Evolutionary conservation across 2,113 vertebrate genomes (phyloP).

Genomic region (Motacilla alba): DNA sequence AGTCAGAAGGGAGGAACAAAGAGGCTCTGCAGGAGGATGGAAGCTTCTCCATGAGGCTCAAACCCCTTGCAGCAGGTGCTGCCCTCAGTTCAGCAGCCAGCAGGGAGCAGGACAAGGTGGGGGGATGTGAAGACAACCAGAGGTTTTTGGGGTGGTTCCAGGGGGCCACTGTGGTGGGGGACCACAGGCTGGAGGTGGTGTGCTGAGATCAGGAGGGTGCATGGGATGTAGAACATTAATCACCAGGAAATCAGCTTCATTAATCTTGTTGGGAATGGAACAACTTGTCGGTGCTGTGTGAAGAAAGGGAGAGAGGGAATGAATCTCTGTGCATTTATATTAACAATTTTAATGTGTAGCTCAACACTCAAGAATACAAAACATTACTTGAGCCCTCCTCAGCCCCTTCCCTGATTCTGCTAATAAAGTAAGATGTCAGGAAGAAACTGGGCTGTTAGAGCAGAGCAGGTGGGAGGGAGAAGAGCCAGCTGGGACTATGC

Average conservation of each 20-base stretch:
- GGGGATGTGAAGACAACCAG: not conserved
- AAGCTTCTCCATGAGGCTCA: rapidly evolving
- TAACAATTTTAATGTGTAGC: not conserved
- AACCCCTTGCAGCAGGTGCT: not conserved
- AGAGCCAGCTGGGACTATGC: not conserved
- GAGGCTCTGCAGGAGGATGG: not conserved
- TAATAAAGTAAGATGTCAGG: not conserved
- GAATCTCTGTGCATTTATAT: not conserved
- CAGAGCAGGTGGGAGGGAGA: not conserved
- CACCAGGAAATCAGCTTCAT: not conserved
- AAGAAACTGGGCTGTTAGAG: not conserved
- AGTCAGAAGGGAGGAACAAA: rapidly evolving
- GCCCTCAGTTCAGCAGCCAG: not conserved
- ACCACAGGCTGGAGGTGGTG: not conserved
- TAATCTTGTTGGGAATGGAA: not conserved
- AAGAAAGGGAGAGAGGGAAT: not conserved
- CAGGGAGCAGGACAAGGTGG: not conserved
- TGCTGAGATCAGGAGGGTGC: rapidly evolving
- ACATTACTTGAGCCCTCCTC: not conserved
- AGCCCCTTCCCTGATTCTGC: not conserved
- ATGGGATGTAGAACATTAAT: not conserved
- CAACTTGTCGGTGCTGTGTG: not conserved
- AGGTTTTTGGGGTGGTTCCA: not conserved
- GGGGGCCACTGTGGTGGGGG: too few species aligned
- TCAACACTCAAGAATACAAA: not conserved